phyloP scores from a whole-genome alignment of 2,113 vertebrate species.

The Hippocampus mohnikei region DNA sequence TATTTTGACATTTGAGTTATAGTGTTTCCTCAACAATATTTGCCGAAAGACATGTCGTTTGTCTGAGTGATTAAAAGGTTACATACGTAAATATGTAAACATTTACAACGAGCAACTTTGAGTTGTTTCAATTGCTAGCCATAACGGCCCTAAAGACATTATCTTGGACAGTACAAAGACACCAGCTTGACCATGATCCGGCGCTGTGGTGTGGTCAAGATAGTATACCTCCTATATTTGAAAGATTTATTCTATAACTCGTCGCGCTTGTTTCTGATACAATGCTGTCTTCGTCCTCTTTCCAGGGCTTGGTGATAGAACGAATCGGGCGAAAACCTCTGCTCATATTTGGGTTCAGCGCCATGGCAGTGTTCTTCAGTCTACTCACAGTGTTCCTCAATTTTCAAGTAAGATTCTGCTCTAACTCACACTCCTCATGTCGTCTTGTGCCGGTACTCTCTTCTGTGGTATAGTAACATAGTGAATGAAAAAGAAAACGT shows the following conservation, averaged over 20 bases:
- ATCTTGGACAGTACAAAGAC: not conserved
- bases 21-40: not conserved
- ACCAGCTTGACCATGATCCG: not conserved
- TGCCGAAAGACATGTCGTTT: not conserved
- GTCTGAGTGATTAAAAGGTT: not conserved
- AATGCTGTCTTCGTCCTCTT: not conserved
- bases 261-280: not conserved
- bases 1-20: too few relatives aligned
- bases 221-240: not conserved
- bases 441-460: not conserved
- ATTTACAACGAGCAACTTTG: not conserved
- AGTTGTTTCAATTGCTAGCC: not conserved
- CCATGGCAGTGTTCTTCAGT: conserved; percentile 85
- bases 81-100: not conserved
- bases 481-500: not conserved
- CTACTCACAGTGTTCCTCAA: conserved; percentile 83
- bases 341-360: conserved; percentile 85
- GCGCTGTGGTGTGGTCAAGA: not conserved
- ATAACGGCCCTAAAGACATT: too few relatives aligned
- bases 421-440: not conserved
- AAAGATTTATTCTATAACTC: not conserved
- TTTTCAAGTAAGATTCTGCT: conserved; percentile 78
- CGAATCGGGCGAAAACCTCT: conserved; percentile 82
- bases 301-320: conserved; percentile 87
- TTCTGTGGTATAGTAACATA: not conserved